A percentile compares a stretch with the other conserved stretches of the same genome.
phyloP scores from a whole-genome alignment of 2,888 invertebrate species.

The Trisateles emortualis region DNA sequence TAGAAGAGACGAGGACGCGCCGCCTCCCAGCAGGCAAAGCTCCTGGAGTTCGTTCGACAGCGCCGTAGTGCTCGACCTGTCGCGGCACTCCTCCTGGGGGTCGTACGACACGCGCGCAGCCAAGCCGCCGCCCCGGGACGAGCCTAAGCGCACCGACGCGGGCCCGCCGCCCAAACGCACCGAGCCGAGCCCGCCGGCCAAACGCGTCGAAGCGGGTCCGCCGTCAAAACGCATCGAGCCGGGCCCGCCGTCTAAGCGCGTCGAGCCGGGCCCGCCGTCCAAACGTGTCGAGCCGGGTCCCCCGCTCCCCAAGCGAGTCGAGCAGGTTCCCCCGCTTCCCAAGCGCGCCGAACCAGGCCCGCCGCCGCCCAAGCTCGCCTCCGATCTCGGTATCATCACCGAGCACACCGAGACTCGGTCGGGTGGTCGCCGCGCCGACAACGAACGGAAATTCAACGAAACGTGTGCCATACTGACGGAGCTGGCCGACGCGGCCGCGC shows the following conservation, averaged over 20 bases:
- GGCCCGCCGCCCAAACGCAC: too few relatives aligned
- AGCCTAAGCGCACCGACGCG: constrained; percentile 64
- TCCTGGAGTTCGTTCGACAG: constrained; percentile 94
- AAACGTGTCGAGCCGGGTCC: constrained; percentile 68
- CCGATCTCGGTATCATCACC: constrained; percentile 74
- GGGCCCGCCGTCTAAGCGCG: constrained; percentile 78
- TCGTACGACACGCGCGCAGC: constrained; percentile 89
- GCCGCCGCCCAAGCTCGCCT: constrained; percentile 51
- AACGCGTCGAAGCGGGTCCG: constrained; percentile 62
- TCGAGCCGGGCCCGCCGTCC: constrained; percentile 57
- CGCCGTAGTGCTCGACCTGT: constrained; percentile 91
- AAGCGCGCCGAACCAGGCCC: too few relatives aligned
- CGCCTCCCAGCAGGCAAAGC: constrained; percentile 88
- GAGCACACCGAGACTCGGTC: constrained; percentile 66
- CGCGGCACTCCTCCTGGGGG: constrained; percentile 94
- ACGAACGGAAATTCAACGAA: constrained; percentile 81
- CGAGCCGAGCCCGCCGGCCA: constrained; percentile 65
- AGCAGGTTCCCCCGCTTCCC: too few relatives aligned
- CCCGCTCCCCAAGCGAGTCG: constrained; percentile 55
- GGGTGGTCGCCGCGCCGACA: constrained; percentile 58
- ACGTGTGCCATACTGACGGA: constrained; percentile 88
- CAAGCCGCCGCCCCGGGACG: constrained; percentile 56
- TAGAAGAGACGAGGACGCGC: constrained; percentile 71
- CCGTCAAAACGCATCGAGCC: too few relatives aligned
- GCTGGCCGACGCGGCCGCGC: constrained; percentile 78